A percentile compares a stretch with the other conserved stretches of the same genome.
Evolutionary conservation across 2,888 invertebrate species (phyloP).

Genomic region (Vanessa cardui): DNA sequence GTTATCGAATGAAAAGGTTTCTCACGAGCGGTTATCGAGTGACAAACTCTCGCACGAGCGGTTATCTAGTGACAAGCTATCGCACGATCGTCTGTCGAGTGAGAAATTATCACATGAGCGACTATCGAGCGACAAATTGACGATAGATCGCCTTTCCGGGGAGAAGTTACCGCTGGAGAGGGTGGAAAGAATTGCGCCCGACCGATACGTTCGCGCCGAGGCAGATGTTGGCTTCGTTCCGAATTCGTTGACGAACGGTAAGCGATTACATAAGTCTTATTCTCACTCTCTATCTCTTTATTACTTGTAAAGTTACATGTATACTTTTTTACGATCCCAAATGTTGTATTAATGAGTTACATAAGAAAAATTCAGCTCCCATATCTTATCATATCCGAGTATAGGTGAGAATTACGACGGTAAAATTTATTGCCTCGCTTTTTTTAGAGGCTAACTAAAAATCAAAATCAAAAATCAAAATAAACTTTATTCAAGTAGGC

Average conservation of each 20-base stretch:
- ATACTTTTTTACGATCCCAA: too few species aligned
- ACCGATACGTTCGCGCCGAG: constrained; percentile 65
- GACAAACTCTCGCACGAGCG: constrained; percentile 45
- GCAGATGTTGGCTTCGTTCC: constrained; percentile 71
- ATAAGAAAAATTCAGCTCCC: too few species aligned
- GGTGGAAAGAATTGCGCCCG: constrained; percentile 47
- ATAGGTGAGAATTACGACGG: too few species aligned
- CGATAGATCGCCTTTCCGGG: constrained; percentile 49
- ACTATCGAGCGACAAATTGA: constrained; percentile 54
- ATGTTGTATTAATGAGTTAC: too few species aligned
- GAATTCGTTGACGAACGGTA: constrained; percentile 57
- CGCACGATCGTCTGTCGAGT: constrained; percentile 47
- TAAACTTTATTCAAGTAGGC: too few species aligned
- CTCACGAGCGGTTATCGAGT: constrained; percentile 51
- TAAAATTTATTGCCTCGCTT: too few species aligned
- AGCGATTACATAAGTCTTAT: constrained; percentile 43
- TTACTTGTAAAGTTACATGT: too few species aligned
- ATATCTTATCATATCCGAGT: too few species aligned
- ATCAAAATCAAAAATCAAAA: too few species aligned
- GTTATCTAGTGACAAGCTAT: constrained; percentile 45
- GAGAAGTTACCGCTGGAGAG: constrained; percentile 52
- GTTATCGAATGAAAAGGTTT: constrained; percentile 50
- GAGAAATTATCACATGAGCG: constrained; percentile 47
- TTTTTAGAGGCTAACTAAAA: too few species aligned
- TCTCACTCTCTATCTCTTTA: too few species aligned